Evolutionary conservation across 2,113 vertebrate genomes (phyloP).

Genomic region (Patagioenas fasciata): DNA sequence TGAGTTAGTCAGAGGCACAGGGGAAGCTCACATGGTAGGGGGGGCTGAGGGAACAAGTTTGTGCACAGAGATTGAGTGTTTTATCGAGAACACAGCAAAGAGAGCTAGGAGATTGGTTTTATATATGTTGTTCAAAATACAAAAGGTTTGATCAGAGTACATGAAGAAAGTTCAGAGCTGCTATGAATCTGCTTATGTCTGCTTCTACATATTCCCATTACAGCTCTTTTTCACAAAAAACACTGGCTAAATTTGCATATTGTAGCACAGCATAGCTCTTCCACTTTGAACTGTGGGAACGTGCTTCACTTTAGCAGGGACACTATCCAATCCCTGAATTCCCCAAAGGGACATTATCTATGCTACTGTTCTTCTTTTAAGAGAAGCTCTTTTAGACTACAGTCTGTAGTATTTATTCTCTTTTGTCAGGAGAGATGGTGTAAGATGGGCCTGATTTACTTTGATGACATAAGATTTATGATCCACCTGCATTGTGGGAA

Average conservation of each 20-base stretch:
- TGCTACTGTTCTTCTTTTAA: background rate
- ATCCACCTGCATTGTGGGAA: background rate
- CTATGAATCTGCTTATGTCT: background rate
- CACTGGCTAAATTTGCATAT: background rate
- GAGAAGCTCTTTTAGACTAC: background rate
- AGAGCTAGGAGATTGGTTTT: background rate
- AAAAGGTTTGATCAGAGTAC: background rate
- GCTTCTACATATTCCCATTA: background rate
- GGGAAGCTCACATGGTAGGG: background rate
- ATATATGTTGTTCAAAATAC: background rate
- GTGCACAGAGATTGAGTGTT: background rate
- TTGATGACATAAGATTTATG: background rate
- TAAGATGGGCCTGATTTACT: background rate
- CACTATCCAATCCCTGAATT: background rate
- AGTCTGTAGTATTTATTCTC: background rate
- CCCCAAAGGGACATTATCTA: background rate
- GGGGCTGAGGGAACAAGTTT: background rate
- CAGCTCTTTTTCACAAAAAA: background rate
- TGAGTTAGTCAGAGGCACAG: constrained; percentile 42
- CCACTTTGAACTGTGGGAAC: background rate
- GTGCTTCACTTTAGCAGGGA: background rate
- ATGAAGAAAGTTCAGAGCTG: background rate
- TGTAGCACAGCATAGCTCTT: background rate
- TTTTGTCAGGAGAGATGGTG: background rate
- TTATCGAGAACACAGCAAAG: background rate